Evolutionary conservation across 2,797 vertebrate species (phyloP), one percentile per base, ranked within the genome.

Genomic region (Poeciliopsis gracilis): DNA sequence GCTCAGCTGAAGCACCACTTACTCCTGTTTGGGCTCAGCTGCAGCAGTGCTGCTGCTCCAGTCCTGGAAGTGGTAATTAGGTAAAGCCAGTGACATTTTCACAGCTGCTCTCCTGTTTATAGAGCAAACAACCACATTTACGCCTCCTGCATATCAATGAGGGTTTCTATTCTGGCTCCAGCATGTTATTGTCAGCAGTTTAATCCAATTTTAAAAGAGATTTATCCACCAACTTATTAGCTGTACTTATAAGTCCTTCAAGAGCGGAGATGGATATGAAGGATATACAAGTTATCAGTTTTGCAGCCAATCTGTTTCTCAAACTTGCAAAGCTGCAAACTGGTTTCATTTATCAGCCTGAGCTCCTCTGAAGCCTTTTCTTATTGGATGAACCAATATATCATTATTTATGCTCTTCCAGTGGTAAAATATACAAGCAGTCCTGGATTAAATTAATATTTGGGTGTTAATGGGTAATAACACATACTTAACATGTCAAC

Each of bases 1-100:
- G 38, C 66, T 75, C 72, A 80, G 66, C 82, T 45, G 59, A 75
- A 76, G n/a, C 59, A 82, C 88, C 82, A 82, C 72, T 85, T 81
- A 73, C 82, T 90, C 57, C 79, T 89, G 75, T 61, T 75, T 38
- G 72, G 69, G 72, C 38, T 77, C 76, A 75, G 79, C 76, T 74
- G 80, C 79, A 73, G 67, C 73, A 81, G 33, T 25, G 0, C 77
- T 75, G 63, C 82, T 77, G 81, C 80, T 82, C 69, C 66, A 82
- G 76, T 76, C 73, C 67, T 84, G 66, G 47, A 81, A 84, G 77
- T 70, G 61, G 74, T 87, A 86, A 90, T 89, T 81, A 77, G 77
- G 61, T 63, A 74, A 81, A 82, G 78, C 63, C 20, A 66, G 75
- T 79, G 78, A 82, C 72, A 81, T 87, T 87, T 87, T 77, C 78